A percentile compares a stretch with the other conserved stretches of the same genome.
Evolutionary conservation across 2,888 invertebrate species (phyloP).

Genomic region (Parnassius glacialis): DNA sequence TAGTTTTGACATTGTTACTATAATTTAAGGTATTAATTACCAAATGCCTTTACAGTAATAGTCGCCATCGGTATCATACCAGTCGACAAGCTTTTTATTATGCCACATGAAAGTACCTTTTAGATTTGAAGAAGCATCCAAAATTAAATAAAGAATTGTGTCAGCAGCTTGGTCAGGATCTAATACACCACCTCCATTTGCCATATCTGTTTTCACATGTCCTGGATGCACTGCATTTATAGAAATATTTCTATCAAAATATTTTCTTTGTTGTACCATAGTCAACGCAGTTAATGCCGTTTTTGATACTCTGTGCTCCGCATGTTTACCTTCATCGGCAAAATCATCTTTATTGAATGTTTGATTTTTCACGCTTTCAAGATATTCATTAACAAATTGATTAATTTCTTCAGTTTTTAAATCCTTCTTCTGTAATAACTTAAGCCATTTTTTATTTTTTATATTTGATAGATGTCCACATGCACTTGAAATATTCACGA

Average conservation of each 20-base stretch:
- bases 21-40: conserved; percentile 24
- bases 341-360: conserved; percentile 65
- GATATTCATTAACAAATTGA: conserved; percentile 61
- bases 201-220: conserved; percentile 63
- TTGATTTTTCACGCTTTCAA: conserved; percentile 63
- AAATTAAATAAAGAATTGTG: conserved; percentile 82
- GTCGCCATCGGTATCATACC: conserved; percentile 72
- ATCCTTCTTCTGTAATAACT: conserved; percentile 49
- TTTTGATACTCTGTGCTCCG: conserved; percentile 69
- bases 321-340: conserved; percentile 69
- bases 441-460: conserved; percentile 59
- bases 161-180: conserved; percentile 81
- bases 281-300: conserved; percentile 66
- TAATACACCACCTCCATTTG: conserved; percentile 76
- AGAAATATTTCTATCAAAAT: conserved; percentile 53
- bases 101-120: conserved; percentile 85
- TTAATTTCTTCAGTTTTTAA: conserved; percentile 59
- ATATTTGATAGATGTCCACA: conserved; percentile 70
- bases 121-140: conserved; percentile 81
- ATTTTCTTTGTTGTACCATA: conserved; percentile 61
- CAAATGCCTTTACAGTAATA: conserved; percentile 55
- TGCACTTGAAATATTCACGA: conserved; percentile 85
- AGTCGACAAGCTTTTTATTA: conserved; percentile 81
- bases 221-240: conserved; percentile 71
- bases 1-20: too few relatives aligned